Percentiles rank a stretch among this genome's conserved stretches.
Evolutionary conservation across 2,888 invertebrate genomes (phyloP).

Genomic region (Emmelina monodactyla): DNA sequence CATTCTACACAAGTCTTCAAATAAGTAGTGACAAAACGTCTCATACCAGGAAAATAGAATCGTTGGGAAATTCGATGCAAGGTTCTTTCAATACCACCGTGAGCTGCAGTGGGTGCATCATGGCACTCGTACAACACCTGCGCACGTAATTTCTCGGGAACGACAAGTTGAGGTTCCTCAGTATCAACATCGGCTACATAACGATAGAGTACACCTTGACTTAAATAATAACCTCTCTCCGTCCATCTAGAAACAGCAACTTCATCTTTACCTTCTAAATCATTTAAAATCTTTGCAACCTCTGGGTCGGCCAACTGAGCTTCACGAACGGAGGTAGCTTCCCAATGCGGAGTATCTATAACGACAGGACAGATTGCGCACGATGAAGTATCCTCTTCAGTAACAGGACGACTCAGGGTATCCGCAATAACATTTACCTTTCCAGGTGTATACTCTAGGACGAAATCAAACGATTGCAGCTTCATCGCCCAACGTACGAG

Average conservation of each 20-base stretch:
- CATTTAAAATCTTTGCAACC: slow-evolving; percentile 1
- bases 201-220: slow-evolving; percentile 1
- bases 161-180: slow-evolving; percentile 1
- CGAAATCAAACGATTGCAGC: slow-evolving; percentile 30
- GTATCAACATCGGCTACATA: neutral
- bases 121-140: neutral
- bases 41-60: slow-evolving; percentile 2
- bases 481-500: slow-evolving; percentile 26
- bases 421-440: neutral
- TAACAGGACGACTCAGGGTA: neutral
- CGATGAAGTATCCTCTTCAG: neutral
- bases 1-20: slow-evolving; percentile 1
- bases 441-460: neutral
- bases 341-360: neutral
- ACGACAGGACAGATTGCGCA: neutral
- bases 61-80: neutral
- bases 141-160: too few relatives aligned
- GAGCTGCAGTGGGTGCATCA: neutral
- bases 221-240: slow-evolving; percentile 3
- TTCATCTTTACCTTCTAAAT: neutral
- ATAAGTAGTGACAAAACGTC: neutral
- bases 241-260: neutral
- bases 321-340: neutral
- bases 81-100: too few relatives aligned
- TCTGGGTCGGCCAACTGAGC: too few relatives aligned